These are phyloP conservation scores for Sclerurus mexicanus DNA, from an alignment of 2,113 vertebrate species.

Conservation along the genomic window DNA sequence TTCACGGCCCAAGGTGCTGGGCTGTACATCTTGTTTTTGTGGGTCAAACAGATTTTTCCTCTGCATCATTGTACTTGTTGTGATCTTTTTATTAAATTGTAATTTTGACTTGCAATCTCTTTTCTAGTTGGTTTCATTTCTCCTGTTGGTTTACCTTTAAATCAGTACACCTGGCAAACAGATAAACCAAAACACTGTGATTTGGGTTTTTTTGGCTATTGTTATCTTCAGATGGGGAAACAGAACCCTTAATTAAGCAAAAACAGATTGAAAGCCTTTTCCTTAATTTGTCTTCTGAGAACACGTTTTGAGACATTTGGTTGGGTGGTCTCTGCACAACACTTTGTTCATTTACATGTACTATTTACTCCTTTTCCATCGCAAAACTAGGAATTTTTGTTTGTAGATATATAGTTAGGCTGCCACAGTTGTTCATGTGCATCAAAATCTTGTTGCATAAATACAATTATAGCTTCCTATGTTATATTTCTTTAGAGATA, in stretches of 20 bases:
- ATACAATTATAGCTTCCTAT: background rate
- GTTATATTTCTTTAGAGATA: background rate
- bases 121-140: no score
- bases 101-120: no score
- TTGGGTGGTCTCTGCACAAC: background rate
- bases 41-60: no score
- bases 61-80: no score
- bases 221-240: background rate
- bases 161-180: background rate
- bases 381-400: background rate
- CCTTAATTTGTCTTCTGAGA: background rate
- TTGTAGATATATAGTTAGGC: background rate
- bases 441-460: background rate
- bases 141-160: no score
- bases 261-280: background rate
- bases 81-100: no score
- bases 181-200: background rate
- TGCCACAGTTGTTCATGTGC: fast-evolving
- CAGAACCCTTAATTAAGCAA: background rate
- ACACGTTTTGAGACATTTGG: background rate
- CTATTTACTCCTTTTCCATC: background rate
- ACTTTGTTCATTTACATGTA: background rate
- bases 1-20: no score
- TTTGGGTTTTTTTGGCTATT: background rate
- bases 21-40: no score